These are phyloP conservation scores for Apteryx mantelli DNA, from an alignment of 2,113 vertebrate genomes.

Conservation along the genomic window DNA sequence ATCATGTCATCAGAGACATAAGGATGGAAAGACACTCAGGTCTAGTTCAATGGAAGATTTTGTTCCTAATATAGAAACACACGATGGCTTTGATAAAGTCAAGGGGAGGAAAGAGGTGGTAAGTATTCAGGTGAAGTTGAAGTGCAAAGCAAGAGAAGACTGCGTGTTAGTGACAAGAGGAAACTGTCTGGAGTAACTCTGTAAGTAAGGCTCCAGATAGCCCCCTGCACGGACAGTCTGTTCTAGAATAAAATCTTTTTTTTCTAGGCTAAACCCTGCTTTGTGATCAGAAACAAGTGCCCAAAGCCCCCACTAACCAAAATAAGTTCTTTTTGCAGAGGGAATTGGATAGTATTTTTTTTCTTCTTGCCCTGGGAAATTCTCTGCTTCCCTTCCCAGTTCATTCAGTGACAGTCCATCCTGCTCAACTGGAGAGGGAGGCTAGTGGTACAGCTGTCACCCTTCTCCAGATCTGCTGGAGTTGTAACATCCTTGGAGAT, in stretches of 20 bases:
- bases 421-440: not conserved
- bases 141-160: not conserved
- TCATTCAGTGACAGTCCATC: not conserved
- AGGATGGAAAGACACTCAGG: not conserved
- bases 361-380: not conserved
- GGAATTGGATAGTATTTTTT: not conserved
- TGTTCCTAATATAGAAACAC: not conserved
- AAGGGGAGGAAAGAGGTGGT: not conserved
- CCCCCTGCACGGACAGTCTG: not conserved
- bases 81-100: not conserved
- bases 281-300: not conserved
- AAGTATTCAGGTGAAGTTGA: not conserved
- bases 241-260: not conserved
- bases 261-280: not conserved
- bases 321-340: not conserved
- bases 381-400: not conserved
- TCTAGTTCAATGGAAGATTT: not conserved
- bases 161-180: not conserved
- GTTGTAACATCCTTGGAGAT: rapidly evolving
- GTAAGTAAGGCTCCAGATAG: not conserved
- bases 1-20: not conserved
- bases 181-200: not conserved
- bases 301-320: not conserved
- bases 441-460: not conserved
- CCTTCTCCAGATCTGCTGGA: not conserved